Evolutionary conservation across 2,888 invertebrate genomes (phyloP), one percentile per base, ranked within the genome.

Genomic region (Yponomeuta sedellus): DNA sequence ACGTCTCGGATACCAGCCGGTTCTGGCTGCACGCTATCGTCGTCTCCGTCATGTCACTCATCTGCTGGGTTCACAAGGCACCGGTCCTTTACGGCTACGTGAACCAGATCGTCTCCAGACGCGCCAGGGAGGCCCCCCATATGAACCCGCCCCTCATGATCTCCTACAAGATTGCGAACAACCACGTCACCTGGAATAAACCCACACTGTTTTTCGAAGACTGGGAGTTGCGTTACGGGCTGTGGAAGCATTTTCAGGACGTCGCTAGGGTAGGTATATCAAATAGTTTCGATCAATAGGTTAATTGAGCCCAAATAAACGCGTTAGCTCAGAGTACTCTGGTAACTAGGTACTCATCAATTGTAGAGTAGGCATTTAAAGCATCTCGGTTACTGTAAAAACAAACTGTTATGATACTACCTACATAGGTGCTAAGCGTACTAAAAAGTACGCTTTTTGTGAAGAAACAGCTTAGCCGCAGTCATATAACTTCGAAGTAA

Each of bases 181-280:
- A 93, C 71, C 92, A 93, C 67, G 82, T 93, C 1, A 83, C 92
- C 0, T 93, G 93, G 92, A 90, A 93, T 71, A 93, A 93, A 67
- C 92, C 92, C 0, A 93, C 93, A 8, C 76, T 94, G 16, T 94
- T 93, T 74, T 93, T 94, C 68, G 92, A 94, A 68, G 93, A 94
- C 73, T 94, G 94, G 94, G 93, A 94, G 74, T 84, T 92, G 3
- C 86, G 94, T 44, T 94, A 93, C 70, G 93, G 93, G 0, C 75
- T 94, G 8, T 94, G 94, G 94, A 94, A 93, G 75, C 92, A 80
- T 91, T 94, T 82, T 74, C 89, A 80, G 70, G 78, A 76, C 67
- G 57, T 68, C 8, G 70, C 59, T 4, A 59, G 72, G 70, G 74
- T 73, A 65, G 61, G 68, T 69, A 2, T 22, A n/a, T 20, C 2